Evolutionary conservation across 2,888 invertebrate species (phyloP).

Genomic region (Athalia cordata): DNA sequence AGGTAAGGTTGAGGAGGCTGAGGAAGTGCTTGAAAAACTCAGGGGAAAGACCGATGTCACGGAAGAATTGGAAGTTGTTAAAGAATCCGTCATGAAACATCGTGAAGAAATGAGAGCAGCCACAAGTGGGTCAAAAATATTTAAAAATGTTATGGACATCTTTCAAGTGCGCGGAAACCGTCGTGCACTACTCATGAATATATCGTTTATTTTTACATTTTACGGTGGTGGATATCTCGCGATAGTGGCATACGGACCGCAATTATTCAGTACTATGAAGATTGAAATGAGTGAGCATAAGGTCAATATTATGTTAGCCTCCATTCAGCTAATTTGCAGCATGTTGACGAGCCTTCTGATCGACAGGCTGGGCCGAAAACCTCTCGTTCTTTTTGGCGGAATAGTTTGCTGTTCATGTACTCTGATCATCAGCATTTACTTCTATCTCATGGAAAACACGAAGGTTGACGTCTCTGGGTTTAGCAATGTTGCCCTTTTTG

Average conservation of each 20-base stretch:
- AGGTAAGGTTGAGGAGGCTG: constrained; percentile 70
- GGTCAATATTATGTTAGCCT: constrained; percentile 59
- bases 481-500: constrained; percentile 52
- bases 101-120: too few species aligned
- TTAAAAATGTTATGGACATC: constrained; percentile 54
- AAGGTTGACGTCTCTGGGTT: constrained; percentile 51
- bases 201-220: constrained; percentile 73
- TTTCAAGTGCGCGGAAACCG: constrained; percentile 59
- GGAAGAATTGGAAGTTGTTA: constrained; percentile 71
- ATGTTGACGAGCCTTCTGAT: constrained; percentile 63
- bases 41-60: constrained; percentile 75
- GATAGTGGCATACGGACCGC: constrained; percentile 67
- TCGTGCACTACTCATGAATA: constrained; percentile 71
- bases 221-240: constrained; percentile 70
- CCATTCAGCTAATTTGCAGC: constrained; percentile 63
- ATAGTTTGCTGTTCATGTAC: constrained; percentile 52
- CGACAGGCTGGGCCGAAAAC: constrained; percentile 74
- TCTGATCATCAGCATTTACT: constrained; percentile 55
- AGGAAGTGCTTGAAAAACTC: constrained; percentile 71
- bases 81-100: constrained; percentile 37
- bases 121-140: neutral
- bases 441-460: constrained; percentile 56
- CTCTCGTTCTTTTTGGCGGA: constrained; percentile 72
- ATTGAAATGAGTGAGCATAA: constrained; percentile 47
- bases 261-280: constrained; percentile 70